Conservation (phyloP, 2,888 invertebrate species). For the Leistus spinibarbis region DNA sequence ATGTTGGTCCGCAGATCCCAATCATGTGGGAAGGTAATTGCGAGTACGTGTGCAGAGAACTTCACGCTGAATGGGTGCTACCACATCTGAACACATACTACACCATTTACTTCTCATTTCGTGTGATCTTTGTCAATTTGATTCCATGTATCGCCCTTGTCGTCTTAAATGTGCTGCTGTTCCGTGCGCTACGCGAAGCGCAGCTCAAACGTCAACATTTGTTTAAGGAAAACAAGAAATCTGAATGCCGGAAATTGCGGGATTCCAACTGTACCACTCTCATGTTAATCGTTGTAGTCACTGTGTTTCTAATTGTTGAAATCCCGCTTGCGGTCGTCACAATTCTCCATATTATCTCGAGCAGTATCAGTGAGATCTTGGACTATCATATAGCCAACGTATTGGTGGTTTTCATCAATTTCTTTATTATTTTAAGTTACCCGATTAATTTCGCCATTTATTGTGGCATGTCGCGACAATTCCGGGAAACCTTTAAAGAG, state of each 20-base stretch:
- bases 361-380: conserved; percentile 69
- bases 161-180: conserved; percentile 85
- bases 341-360: conserved; percentile 80
- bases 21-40: conserved; percentile 73
- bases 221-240: conserved; percentile 77
- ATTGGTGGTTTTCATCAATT: conserved; percentile 83
- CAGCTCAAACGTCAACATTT: conserved; percentile 77
- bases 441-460: conserved; percentile 95
- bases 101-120: conserved; percentile 80
- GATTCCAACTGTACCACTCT: conserved; percentile 85
- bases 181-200: conserved; percentile 83
- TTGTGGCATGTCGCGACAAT: conserved; percentile 94
- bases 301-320: conserved; percentile 82
- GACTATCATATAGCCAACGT: conserved; percentile 80
- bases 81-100: conserved; percentile 77
- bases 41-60: conserved; percentile 70
- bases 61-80: conserved; percentile 73
- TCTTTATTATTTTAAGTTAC: conserved; percentile 89
- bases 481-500: conserved; percentile 91
- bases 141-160: conserved; percentile 89
- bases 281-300: conserved; percentile 87
- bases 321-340: conserved; percentile 85
- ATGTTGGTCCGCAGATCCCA: conserved; percentile 60
- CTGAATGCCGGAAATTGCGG: conserved; percentile 77
- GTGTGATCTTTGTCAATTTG: conserved; percentile 90